Evolutionary conservation across 2,113 vertebrate genomes (phyloP).

Genomic region (Podiceps cristatus): DNA sequence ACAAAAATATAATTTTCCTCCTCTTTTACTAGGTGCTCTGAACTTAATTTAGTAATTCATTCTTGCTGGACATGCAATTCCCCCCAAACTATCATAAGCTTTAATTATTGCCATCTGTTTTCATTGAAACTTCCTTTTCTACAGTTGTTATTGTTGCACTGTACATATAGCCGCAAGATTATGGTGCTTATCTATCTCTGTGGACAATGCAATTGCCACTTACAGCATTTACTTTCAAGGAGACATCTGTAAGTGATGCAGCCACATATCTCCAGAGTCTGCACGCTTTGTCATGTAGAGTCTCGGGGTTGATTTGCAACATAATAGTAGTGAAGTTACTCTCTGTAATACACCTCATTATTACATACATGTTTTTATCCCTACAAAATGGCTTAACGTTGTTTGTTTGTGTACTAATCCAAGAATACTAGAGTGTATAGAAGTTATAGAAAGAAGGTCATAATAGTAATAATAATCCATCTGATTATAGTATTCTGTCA

Average conservation of each 20-base stretch:
- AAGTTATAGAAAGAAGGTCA: neutral
- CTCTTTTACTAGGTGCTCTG: neutral
- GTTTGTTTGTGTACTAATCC: neutral
- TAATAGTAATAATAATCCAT: neutral
- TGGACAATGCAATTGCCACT: neutral
- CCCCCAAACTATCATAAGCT: neutral
- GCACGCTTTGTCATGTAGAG: neutral
- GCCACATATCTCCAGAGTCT: neutral
- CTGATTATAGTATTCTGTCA: neutral
- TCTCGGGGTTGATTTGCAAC: neutral
- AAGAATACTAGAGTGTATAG: neutral
- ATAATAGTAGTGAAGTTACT: neutral
- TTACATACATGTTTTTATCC: neutral
- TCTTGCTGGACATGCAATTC: neutral
- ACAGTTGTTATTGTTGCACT: neutral
- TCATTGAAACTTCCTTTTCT: neutral
- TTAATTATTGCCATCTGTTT: constrained; percentile 17
- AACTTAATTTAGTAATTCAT: constrained; percentile 5
- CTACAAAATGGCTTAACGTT: neutral
- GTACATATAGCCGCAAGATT: neutral
- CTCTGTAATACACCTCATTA: neutral
- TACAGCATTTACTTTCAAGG: neutral
- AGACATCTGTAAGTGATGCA: neutral
- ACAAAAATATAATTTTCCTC: neutral
- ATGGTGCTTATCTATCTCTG: neutral